Evolutionary conservation across 2,797 vertebrate species (phyloP).

Genomic region (Gobionotothen gibberifrons): DNA sequence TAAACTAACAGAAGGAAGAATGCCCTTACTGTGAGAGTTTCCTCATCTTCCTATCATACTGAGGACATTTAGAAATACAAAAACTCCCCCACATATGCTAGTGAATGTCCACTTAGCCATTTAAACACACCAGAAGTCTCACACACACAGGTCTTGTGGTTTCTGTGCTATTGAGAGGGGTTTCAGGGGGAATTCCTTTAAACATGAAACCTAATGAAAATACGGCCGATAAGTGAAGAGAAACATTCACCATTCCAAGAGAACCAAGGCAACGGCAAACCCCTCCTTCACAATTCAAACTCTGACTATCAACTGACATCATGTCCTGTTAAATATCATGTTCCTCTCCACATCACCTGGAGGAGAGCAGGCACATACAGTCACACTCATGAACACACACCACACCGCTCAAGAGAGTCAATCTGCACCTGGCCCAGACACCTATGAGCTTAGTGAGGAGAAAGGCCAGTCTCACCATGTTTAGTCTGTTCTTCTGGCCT

Average conservation of each 20-base stretch:
- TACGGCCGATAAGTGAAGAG: conserved; percentile 56
- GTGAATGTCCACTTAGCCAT: conserved; percentile 30
- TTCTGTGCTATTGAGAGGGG: conserved; percentile 47
- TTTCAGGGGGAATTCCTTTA: conserved; percentile 77
- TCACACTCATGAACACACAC: conserved; percentile 26
- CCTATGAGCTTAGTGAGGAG: conserved; percentile 74
- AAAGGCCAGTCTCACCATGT: conserved; percentile 81
- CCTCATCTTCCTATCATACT: conserved; percentile 24
- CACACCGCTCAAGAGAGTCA: conserved; percentile 27
- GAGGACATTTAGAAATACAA: conserved; percentile 28
- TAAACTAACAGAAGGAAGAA: conserved; percentile 7
- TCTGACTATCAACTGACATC: conserved; percentile 58
- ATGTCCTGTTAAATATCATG: conserved; percentile 53
- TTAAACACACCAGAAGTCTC: conserved; percentile 30
- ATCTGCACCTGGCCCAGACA: conserved; percentile 76
- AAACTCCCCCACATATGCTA: conserved; percentile 4
- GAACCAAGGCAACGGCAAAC: conserved; percentile 45
- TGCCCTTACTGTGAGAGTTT: conserved; percentile 11
- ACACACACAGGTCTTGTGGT: conserved; percentile 44
- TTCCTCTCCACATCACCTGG: conserved; percentile 61
- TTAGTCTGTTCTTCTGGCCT: conserved; percentile 82
- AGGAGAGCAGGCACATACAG: conserved; percentile 30
- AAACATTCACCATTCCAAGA: conserved; percentile 68
- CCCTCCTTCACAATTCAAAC: conserved; percentile 36
- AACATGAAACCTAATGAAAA: conserved; percentile 70